Evolutionary conservation across 2,888 invertebrate genomes (phyloP), one percentile per base, ranked within the genome.

Genomic region (Plagiodera versicolora): DNA sequence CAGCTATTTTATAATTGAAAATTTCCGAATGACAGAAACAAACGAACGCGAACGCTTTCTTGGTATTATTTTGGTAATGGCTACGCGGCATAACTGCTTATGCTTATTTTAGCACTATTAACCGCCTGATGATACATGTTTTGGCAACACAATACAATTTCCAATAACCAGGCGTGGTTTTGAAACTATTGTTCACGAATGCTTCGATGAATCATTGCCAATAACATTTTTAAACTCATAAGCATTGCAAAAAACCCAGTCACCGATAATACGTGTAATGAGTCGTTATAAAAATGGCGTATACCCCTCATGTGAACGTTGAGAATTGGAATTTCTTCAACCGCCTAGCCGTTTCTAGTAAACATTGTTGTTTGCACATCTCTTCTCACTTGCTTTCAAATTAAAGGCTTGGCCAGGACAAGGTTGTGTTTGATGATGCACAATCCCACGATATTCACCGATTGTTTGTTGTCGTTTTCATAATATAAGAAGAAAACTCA

Each of bases 381-480:
- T 63, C 67, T 75, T 74, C 69, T 67, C 75, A 73, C 74, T 70
- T 73, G 73, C 67, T 69, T 67, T 67, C 54, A 57, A 67, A 67
- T 69, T 72, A 68, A 58, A 61, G 73, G 74, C 67, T 72, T 68
- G 72, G 71, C 72, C 58, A 51, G n/a, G 57, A 67, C 70, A 71
- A 70, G 72, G 69, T 70, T 39, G 14, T 59, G 67, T 68, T 70
- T 67, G 70, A 68, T 70, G 63, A 70, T 68, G 64, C 66, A 70
- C 68, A 73, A 73, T 74, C 75, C 73, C 74, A 75, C 74, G 75
- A 70, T 66, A 16, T 39, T 39, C 39, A 5, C 9, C 20, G 16
- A 16, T 44, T 28, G 44, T 17, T 16, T 14, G 9, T 51, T 35
- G 24, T 35, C 1, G 9, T n/a, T 32, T 51, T 51, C 11, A 8